phyloP scores from a whole-genome alignment of 1,140 invertebrate genomes.

The Scaptomyza montana region DNA sequence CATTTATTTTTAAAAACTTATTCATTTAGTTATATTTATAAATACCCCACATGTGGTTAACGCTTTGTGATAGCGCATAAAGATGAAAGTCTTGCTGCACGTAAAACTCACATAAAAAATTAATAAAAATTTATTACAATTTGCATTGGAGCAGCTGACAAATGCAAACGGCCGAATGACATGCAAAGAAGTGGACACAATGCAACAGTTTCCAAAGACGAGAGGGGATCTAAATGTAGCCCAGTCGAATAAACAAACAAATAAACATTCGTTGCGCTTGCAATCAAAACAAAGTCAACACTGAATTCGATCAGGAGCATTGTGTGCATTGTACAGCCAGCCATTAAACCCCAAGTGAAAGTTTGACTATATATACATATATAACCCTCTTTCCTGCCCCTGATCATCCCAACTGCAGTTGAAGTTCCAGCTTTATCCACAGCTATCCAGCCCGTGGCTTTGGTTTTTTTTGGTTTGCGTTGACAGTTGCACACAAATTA shows the following conservation, averaged over 20 bases:
- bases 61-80: slow-evolving; percentile 7
- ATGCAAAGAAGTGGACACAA: slow-evolving; percentile 44
- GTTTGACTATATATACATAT: slow-evolving; percentile 29
- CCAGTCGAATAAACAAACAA: slow-evolving; percentile 38
- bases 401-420: background rate
- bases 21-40: slow-evolving; percentile 5
- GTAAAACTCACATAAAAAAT: slow-evolving; percentile 47
- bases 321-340: slow-evolving; percentile 27
- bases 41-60: slow-evolving; percentile 1
- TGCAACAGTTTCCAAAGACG: background rate
- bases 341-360: slow-evolving; percentile 50
- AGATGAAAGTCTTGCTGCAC: slow-evolving; percentile 40
- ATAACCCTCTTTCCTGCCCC: background rate
- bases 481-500: slow-evolving; percentile 69
- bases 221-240: slow-evolving; percentile 22
- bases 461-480: slow-evolving; percentile 44
- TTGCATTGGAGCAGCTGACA: slow-evolving; percentile 36
- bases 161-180: slow-evolving; percentile 42
- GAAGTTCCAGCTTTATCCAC: slow-evolving; percentile 10
- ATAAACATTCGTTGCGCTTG: slow-evolving; percentile 48
- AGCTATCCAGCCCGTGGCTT: slow-evolving; percentile 30
- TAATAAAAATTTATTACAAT: slow-evolving; percentile 45
- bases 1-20: no score
- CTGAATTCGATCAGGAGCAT: slow-evolving; percentile 28
- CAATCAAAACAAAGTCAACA: slow-evolving; percentile 57